Base-by-base conservation (phyloP, 2,888 invertebrate species). In the Lochmaea capreae region DNA sequence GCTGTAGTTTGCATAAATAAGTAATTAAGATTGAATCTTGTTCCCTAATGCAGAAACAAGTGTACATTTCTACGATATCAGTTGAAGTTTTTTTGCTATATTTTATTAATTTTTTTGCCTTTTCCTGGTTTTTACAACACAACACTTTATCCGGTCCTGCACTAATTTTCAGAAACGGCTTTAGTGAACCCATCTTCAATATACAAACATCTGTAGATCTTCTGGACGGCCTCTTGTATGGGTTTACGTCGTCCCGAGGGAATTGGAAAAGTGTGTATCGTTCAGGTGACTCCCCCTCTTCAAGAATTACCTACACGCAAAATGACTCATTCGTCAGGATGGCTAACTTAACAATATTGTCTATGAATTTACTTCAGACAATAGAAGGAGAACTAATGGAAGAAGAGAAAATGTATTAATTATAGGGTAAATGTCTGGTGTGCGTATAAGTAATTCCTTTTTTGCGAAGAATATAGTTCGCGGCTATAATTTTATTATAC, bases 141-240 rank as follows among this genome's bases (percentile, higher is more conserved):
- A 14, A 46, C 14, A 2, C 46, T 2, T 46, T 43, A 12, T 18
- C 62, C 62, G 62, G n/a, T 11, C 62, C 62, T 63, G 62, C 42
- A 22, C 18, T 57, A 58, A 71, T 71, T 71, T 71, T 9, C 65
- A 14, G 46, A 46, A 65, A 57, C 57, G 42, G 63, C 57, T 33
- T 14, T 42, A 62, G 33, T 26, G n/a, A 61, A 61, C 33, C 61
- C 61, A 61, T 61, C 61, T 71, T 43, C 65, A 57, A 71, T 71
- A 71, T 71, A 71, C 71, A 71, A 71, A 71, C 71, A 71, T 71
- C 65, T 71, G 62, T 71, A 71, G 63, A 71, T 71, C 65, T 65
- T 26, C 57, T 71, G 58, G 65, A 71, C 54, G 71, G 65, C 71
- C 71, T 71, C 70, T 70, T 62, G 42, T 70, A 63, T 70, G 63